A percentile compares a stretch with the other conserved stretches of the same genome.
These are phyloP conservation scores for Crocodylus rhombifer DNA, from an alignment of 2,797 vertebrate species.

Conservation along the genomic window DNA sequence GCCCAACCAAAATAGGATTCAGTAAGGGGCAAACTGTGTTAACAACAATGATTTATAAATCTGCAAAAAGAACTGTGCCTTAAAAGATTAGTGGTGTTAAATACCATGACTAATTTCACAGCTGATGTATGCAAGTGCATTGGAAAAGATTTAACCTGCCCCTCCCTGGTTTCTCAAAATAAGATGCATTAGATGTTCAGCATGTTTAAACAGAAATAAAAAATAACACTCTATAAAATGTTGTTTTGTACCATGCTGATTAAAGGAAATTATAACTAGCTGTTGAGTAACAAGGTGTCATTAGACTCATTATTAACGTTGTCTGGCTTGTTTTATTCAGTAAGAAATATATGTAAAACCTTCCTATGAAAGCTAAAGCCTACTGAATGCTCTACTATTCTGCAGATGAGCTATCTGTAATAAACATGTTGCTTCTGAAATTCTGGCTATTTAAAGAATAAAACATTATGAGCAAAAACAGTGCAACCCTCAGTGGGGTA, in stretches of 20 bases:
- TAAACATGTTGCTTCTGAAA: not conserved
- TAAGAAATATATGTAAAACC: not conserved
- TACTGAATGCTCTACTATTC: not conserved
- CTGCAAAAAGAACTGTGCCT: not conserved
- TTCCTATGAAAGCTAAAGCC: accelerated
- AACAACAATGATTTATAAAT: not conserved
- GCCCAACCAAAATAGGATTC: not conserved
- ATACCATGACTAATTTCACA: not conserved
- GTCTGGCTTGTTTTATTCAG: not conserved
- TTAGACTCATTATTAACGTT: not conserved
- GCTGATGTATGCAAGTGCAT: not conserved
- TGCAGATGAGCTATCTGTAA: not conserved
- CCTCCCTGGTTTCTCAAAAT: not conserved
- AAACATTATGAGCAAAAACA: not conserved
- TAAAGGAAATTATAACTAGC: not conserved
- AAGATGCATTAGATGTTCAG: not conserved
- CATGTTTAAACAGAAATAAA: not conserved
- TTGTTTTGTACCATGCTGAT: accelerated
- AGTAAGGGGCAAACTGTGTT: not conserved
- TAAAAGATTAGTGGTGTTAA: not conserved
- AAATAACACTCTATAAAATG: not conserved
- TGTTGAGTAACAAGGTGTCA: not conserved
- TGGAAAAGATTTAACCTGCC: not conserved
- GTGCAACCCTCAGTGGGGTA: not conserved
- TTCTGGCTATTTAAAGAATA: not conserved